Evolutionary conservation across 1,140 invertebrate species (phyloP).

Genomic region (Lysiphlebus fabarum): DNA sequence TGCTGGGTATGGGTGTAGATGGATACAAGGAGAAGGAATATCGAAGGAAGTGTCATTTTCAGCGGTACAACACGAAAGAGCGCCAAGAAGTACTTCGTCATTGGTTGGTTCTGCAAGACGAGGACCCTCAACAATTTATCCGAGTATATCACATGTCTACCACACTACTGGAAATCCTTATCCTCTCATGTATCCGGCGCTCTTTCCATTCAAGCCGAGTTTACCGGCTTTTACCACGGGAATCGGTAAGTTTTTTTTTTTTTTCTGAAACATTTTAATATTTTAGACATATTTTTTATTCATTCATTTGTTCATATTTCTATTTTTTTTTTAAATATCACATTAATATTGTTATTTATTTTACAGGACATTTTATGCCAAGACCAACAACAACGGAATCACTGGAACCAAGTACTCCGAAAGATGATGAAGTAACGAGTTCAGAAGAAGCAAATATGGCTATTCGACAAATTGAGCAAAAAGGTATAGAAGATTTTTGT

Average conservation of each 20-base stretch:
- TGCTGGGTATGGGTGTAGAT: not conserved
- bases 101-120: conserved; percentile 49
- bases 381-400: conserved; percentile 37
- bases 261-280: not conserved
- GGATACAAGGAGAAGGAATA: conserved; percentile 17
- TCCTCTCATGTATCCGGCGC: conserved; percentile 51
- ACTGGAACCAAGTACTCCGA: conserved; percentile 45
- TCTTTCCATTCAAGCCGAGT: conserved; percentile 54
- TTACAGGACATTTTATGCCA: conserved; percentile 42
- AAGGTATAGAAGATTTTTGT: conserved; percentile 22
- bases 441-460: conserved; percentile 61
- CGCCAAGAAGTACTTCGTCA: conserved; percentile 62
- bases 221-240: conserved; percentile 39
- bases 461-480: conserved; percentile 24
- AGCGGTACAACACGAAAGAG: conserved; percentile 89
- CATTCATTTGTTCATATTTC: not conserved
- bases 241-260: conserved; percentile 33
- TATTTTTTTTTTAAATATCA: not conserved
- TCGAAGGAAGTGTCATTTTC: conserved; percentile 42
- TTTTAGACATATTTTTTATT: not conserved
- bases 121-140: conserved; percentile 43
- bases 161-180: conserved; percentile 42
- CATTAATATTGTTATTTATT: no score
- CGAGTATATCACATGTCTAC: conserved; percentile 45
- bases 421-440: conserved; percentile 73